phyloP scores from a whole-genome alignment of 2,888 invertebrate species.

The Drosophila imparisetae region DNA sequence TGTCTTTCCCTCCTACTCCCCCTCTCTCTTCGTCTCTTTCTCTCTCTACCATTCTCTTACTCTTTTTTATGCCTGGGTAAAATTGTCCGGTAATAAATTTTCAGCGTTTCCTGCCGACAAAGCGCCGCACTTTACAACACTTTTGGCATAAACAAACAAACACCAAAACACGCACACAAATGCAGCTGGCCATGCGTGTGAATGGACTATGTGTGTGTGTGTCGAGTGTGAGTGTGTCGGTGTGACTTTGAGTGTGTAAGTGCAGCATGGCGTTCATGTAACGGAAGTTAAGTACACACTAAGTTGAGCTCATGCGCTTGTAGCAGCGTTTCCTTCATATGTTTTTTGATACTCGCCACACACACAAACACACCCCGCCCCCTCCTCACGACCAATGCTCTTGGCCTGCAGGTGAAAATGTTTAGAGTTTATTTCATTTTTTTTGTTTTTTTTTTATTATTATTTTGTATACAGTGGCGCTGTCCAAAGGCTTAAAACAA shows the following conservation, averaged over 20 bases:
- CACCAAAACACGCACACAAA: slow-evolving; percentile 45
- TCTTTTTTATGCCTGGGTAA: slow-evolving; percentile 64
- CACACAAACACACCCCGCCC: slow-evolving; percentile 18
- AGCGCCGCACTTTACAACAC: slow-evolving; percentile 82
- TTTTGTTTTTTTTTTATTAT: slow-evolving; percentile 17
- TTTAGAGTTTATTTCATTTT: slow-evolving; percentile 42
- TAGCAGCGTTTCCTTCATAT: slow-evolving; percentile 76
- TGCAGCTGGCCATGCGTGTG: slow-evolving; percentile 60
- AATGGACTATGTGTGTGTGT: slow-evolving; percentile 41
- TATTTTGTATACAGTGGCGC: slow-evolving; percentile 46
- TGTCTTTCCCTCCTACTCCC: slow-evolving; percentile 28
- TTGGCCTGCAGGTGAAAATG: slow-evolving; percentile 67
- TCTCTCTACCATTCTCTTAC: slow-evolving; percentile 8
- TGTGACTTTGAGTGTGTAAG: slow-evolving; percentile 28
- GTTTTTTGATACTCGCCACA: slow-evolving; percentile 68
- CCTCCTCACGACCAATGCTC: not conserved
- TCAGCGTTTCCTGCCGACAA: slow-evolving; percentile 80
- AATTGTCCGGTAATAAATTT: slow-evolving; percentile 83
- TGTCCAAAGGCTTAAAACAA: slow-evolving; percentile 80
- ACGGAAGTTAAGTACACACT: slow-evolving; percentile 82
- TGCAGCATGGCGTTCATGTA: slow-evolving; percentile 62
- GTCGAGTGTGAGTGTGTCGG: slow-evolving; percentile 27
- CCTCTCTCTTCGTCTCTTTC: not conserved
- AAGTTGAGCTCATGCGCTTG: slow-evolving; percentile 81
- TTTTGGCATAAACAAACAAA: slow-evolving; percentile 80